phyloP scores from a whole-genome alignment of 2,888 invertebrate species.

The Aricia artaxerxes region DNA sequence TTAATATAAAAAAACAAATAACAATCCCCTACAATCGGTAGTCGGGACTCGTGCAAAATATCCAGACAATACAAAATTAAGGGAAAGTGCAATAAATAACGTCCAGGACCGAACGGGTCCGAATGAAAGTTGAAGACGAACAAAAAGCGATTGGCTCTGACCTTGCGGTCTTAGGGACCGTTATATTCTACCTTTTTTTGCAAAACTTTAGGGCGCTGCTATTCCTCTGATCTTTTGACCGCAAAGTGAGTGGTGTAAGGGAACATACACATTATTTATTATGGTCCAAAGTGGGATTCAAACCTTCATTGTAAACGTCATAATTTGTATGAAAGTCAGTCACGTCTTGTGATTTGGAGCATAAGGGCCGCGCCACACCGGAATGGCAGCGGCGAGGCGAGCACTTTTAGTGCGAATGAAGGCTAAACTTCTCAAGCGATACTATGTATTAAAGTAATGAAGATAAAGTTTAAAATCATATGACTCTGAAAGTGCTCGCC shows the following conservation, averaged over 20 bases:
- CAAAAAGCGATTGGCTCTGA: conserved; percentile 64
- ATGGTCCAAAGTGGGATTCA: neutral
- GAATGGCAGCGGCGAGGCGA: too few species aligned
- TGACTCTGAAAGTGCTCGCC: too few species aligned
- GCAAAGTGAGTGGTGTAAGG: conserved; percentile 66
- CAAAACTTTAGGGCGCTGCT: conserved; percentile 65
- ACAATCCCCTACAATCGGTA: neutral
- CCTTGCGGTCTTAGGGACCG: conserved; percentile 65
- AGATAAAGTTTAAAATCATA: too few species aligned
- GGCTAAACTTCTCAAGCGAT: too few species aligned
- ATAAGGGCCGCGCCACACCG: too few species aligned
- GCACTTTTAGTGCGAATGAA: too few species aligned
- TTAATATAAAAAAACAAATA: neutral
- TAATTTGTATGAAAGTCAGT: too few species aligned
- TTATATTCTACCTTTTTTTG: conserved; percentile 59
- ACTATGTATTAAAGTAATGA: too few species aligned
- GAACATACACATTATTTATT: conserved; percentile 37
- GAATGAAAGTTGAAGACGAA: conserved; percentile 47
- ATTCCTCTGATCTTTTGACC: conserved; percentile 73
- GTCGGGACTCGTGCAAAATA: conserved; percentile 4
- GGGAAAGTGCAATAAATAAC: conserved; percentile 40
- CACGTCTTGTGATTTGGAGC: too few species aligned
- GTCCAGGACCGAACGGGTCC: conserved; percentile 38
- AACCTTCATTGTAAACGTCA: too few species aligned
- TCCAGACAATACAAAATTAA: conserved; percentile 34